Percentiles rank a stretch among this genome's conserved stretches.
These are phyloP conservation scores for Drosophila pseudotakahashii DNA, from an alignment of 2,888 invertebrate genomes.

Conservation along the genomic window DNA sequence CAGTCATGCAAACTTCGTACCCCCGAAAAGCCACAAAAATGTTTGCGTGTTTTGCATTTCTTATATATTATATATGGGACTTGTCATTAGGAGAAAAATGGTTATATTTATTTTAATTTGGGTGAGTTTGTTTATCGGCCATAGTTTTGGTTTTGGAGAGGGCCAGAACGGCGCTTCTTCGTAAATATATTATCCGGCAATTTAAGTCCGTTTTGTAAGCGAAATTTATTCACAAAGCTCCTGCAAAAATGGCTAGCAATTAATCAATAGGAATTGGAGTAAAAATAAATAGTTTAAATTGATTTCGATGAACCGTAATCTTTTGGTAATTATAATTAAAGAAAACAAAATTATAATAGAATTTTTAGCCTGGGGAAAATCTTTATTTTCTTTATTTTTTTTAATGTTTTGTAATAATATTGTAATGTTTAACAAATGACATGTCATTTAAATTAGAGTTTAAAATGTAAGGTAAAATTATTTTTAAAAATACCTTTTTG, in stretches of 20 bases:
- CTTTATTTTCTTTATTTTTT: too few species aligned
- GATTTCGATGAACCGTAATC: neutral
- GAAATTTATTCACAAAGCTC: neutral
- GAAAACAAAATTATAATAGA: too few species aligned
- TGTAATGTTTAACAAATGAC: too few species aligned
- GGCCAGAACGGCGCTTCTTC: neutral
- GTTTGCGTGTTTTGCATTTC: constrained; percentile 69
- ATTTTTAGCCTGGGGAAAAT: too few species aligned
- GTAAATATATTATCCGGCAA: constrained; percentile 10
- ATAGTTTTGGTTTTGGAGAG: neutral
- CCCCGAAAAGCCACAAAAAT: constrained; percentile 31
- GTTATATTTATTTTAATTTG: constrained; percentile 74
- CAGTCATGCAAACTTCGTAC: constrained; percentile 63
- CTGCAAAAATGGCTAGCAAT: neutral
- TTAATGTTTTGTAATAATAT: too few species aligned
- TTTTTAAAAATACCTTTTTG: neutral
- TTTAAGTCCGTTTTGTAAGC: constrained; percentile 4
- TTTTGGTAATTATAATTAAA: too few species aligned
- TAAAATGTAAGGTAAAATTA: neutral
- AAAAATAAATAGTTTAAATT: neutral
- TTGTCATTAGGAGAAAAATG: constrained; percentile 70
- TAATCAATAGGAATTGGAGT: neutral
- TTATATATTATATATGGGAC: constrained; percentile 54
- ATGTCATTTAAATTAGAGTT: too few species aligned
- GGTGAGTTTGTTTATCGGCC: constrained; percentile 49